These are phyloP conservation scores for Crenuchus spilurus DNA, from an alignment of 2,797 vertebrate species.

Conservation along the genomic window DNA sequence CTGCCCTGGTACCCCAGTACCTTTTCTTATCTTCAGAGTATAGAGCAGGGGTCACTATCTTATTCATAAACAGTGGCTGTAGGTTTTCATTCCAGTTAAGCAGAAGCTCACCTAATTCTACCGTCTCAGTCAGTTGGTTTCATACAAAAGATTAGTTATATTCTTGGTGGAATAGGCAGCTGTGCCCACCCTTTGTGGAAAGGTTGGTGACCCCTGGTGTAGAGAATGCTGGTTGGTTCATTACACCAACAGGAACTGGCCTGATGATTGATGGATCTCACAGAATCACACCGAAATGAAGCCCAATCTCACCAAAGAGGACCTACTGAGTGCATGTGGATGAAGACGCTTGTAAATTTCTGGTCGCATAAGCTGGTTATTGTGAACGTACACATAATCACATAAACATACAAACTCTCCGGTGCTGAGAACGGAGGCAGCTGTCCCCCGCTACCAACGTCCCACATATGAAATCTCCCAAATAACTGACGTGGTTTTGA, in stretches of 20 bases:
- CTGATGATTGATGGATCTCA: background rate
- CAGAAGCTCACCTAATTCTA: too few species aligned
- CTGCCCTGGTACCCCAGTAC: too few species aligned
- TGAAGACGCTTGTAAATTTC: background rate
- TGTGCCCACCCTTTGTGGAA: too few species aligned
- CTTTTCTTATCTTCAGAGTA: too few species aligned
- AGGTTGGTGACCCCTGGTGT: too few species aligned
- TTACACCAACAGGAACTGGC: background rate
- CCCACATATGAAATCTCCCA: constrained; percentile 3
- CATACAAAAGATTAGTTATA: too few species aligned
- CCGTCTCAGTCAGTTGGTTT: too few species aligned
- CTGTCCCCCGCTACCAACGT: constrained; percentile 2
- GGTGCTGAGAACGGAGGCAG: background rate
- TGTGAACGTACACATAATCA: background rate
- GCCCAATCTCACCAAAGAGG: background rate
- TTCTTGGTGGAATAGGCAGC: too few species aligned
- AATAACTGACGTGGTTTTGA: constrained; percentile 26
- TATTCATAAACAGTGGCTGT: too few species aligned
- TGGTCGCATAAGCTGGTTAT: constrained; percentile 1
- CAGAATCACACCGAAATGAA: background rate
- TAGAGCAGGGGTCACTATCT: too few species aligned
- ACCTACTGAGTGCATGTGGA: background rate
- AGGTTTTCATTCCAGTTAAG: too few species aligned
- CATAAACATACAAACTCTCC: background rate
- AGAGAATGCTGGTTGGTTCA: background rate